phyloP scores from a whole-genome alignment of 2,888 invertebrate species.

The Baccha elongata region DNA sequence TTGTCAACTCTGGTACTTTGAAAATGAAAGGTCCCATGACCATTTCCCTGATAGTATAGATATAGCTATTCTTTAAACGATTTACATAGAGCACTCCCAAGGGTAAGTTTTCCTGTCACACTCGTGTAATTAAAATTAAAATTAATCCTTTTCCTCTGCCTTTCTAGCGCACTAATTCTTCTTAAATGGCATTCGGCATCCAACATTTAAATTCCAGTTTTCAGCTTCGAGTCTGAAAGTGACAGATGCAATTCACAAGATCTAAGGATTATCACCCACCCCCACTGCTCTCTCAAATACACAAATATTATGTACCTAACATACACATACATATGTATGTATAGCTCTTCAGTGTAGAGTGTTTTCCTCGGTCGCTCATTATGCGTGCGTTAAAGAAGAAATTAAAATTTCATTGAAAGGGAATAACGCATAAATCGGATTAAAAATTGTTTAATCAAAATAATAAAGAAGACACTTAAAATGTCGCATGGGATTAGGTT shows the following conservation, averaged over 20 bases:
- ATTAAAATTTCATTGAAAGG: slow-evolving; percentile 74
- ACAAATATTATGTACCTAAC: no score
- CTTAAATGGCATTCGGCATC: slow-evolving; percentile 51
- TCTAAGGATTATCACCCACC: slow-evolving; percentile 69
- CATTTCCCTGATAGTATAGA: background rate
- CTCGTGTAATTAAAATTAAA: slow-evolving; percentile 67
- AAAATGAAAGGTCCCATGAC: slow-evolving; percentile 14
- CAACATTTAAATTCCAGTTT: slow-evolving; percentile 38
- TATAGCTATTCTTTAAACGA: slow-evolving; percentile 13
- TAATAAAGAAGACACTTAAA: slow-evolving; percentile 76
- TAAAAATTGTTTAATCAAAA: slow-evolving; percentile 76
- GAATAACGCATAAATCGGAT: slow-evolving; percentile 75
- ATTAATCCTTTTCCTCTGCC: slow-evolving; percentile 69
- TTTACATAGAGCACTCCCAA: slow-evolving; percentile 26
- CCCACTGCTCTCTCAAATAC: slow-evolving; percentile 18
- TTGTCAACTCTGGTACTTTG: slow-evolving; percentile 7
- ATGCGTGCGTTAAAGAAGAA: slow-evolving; percentile 52
- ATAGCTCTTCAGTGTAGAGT: slow-evolving; percentile 7
- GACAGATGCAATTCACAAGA: slow-evolving; percentile 72
- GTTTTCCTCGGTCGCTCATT: slow-evolving; percentile 33
- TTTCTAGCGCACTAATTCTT: slow-evolving; percentile 64
- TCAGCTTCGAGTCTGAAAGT: slow-evolving; percentile 42
- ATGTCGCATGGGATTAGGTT: slow-evolving; percentile 75
- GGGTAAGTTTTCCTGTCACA: slow-evolving; percentile 60
- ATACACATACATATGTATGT: background rate